Evolutionary conservation across 1,140 invertebrate species (phyloP), one percentile per base, ranked within the genome.

Genomic region (Lepidurus couesii): DNA sequence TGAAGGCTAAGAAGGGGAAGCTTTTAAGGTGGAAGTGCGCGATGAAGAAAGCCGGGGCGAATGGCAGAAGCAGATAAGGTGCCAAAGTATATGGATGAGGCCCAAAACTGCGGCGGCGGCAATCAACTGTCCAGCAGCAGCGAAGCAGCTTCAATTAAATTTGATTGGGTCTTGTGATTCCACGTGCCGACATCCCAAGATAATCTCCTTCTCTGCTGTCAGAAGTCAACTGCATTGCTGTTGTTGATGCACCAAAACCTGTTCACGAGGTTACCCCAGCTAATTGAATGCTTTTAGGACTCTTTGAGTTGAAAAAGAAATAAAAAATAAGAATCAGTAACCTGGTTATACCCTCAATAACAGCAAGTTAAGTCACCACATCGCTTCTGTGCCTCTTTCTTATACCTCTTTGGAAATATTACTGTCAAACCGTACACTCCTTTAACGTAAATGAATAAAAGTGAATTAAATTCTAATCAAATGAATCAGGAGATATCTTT

Each of bases 231-330:
- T 65, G 16, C 21, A 16, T 16, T 65, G 53, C 53, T 65, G 53
- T 65, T 65, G 53, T 65, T 65, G n/a, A 65, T 65, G n/a, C 53
- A 16, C 53, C 53, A 65, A 34, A 65, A 65, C 53, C 53, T 65
- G 53, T 65, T 65, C 53, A 21, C 53, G 53, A 65, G 53, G 16
- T 65, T 65, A n/a, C 53, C 34, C 21, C 16, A 65, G 13, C 53
- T 65, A 65, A 65, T 65, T 65, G 53, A 65, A 65, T 65, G 53
- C 53, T 65, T 65, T 65, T 65, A 65, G 21, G 53, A 21, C 53
- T 13, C 34, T 34, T 34, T 3, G 34, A 34, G 34, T 3, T 21
- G 16, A 1, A 65, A 65, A 65, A 65, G 10, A 47, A 11, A 47
- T 21, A 16, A 65, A 65, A 13, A 65, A 65, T n/a, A 65, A 65